These are phyloP conservation scores for Coregonus ussuriensis DNA, from an alignment of 2,797 vertebrate genomes.

Conservation along the genomic window DNA sequence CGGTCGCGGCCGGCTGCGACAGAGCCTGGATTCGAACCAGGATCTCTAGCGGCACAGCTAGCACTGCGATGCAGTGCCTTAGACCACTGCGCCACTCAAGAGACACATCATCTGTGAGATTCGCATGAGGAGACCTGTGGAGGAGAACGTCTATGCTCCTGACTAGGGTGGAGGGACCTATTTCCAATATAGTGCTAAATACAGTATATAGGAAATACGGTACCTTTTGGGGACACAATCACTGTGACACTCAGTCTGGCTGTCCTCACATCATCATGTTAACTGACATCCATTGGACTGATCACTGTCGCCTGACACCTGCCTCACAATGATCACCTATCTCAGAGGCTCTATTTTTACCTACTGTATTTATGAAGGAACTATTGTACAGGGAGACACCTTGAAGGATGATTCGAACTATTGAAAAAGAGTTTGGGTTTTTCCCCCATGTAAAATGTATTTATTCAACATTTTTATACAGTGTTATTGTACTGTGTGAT, in stretches of 20 bases:
- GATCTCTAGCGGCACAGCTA: too few species aligned
- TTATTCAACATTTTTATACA: neutral
- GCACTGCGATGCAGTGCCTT: too few species aligned
- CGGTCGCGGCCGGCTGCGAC: too few species aligned
- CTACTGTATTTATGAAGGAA: neutral
- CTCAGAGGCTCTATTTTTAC: neutral
- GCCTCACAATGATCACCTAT: neutral
- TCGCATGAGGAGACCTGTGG: conserved; percentile 71
- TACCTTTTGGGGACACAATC: neutral
- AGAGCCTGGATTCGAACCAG: too few species aligned
- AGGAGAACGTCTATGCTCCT: conserved; percentile 79
- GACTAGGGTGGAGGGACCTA: conserved; percentile 51
- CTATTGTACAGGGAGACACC: neutral
- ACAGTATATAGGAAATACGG: neutral
- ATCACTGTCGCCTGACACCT: neutral
- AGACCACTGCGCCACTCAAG: too few species aligned
- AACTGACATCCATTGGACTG: neutral
- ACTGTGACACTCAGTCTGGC: neutral
- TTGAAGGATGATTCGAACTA: neutral
- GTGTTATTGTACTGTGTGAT: neutral
- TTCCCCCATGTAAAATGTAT: neutral
- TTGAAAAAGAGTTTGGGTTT: neutral
- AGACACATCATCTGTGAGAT: conserved; percentile 79
- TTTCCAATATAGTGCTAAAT: neutral
- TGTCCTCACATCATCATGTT: neutral